Evolutionary conservation across 2,113 vertebrate genomes (phyloP).

Genomic region (Dunckerocampus dactyliophorus): DNA sequence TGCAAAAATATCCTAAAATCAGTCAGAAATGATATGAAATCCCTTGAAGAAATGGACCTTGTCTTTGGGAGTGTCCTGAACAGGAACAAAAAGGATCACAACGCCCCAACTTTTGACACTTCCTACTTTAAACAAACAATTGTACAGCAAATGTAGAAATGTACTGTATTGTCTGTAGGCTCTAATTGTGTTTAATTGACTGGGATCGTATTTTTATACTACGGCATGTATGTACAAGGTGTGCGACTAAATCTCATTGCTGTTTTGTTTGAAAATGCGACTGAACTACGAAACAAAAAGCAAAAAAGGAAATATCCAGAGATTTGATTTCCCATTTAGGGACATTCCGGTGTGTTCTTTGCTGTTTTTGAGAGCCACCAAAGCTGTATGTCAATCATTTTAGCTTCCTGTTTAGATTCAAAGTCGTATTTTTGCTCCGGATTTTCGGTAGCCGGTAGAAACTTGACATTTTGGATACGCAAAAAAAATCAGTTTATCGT

Average conservation of each 20-base stretch:
- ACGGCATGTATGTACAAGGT: slow-evolving; percentile 35
- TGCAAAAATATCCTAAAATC: background rate
- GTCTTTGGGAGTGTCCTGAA: slow-evolving; percentile 12
- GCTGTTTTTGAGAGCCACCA: slow-evolving; percentile 9
- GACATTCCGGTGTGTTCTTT: slow-evolving; percentile 52
- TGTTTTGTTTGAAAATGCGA: slow-evolving; percentile 44
- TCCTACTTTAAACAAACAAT: slow-evolving; percentile 15
- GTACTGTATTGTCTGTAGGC: slow-evolving; percentile 37
- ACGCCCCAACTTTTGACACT: slow-evolving; percentile 35
- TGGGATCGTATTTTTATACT: slow-evolving; percentile 71
- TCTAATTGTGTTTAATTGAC: slow-evolving; percentile 50
- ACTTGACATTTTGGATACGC: slow-evolving; percentile 24
- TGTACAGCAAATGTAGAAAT: slow-evolving; percentile 42
- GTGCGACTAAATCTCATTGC: slow-evolving; percentile 45
- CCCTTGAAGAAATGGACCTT: slow-evolving; percentile 5
- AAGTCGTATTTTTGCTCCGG: no score
- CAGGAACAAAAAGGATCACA: slow-evolving; percentile 45
- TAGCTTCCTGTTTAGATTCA: slow-evolving; percentile 5
- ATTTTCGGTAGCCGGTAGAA: background rate
- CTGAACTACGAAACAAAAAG: slow-evolving; percentile 10
- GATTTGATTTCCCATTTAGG: slow-evolving; percentile 39
- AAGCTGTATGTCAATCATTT: slow-evolving; percentile 12
- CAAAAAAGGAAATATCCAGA: slow-evolving; percentile 38
- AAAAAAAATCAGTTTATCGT: slow-evolving; percentile 12
- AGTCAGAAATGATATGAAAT: background rate